Percentiles rank a stretch among this genome's conserved stretches.
Evolutionary conservation across 1,140 invertebrate species (phyloP).

Genomic region (Bombus vancouverensis): DNA sequence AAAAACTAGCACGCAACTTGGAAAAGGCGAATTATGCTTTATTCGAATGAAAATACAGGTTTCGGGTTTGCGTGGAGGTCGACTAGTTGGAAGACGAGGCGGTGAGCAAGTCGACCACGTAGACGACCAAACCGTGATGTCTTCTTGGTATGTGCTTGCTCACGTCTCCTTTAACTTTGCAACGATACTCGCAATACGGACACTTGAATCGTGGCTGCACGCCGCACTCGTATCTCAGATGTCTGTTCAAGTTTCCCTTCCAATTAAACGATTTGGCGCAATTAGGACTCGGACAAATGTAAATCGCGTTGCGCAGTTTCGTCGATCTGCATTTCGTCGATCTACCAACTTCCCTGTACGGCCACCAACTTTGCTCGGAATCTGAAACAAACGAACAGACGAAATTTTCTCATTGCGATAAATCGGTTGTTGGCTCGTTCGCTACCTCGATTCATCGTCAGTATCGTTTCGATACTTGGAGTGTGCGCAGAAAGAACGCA

Average conservation of each 20-base stretch:
- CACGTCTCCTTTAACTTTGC: slow-evolving; percentile 67
- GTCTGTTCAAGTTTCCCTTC: slow-evolving; percentile 78
- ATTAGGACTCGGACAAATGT: slow-evolving; percentile 63
- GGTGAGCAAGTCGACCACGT: slow-evolving; percentile 54
- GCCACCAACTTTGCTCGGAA: neutral
- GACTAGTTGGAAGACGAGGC: neutral
- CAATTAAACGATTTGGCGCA: slow-evolving; percentile 81
- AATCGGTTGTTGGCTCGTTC: neutral
- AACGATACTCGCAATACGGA: slow-evolving; percentile 75
- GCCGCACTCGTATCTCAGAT: slow-evolving; percentile 81
- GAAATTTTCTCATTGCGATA: slow-evolving; percentile 22
- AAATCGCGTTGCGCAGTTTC: neutral
- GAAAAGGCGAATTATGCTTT: neutral
- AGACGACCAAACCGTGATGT: slow-evolving; percentile 52
- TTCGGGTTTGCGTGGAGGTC: too few relatives aligned
- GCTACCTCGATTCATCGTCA: neutral
- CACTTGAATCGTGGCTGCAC: slow-evolving; percentile 79
- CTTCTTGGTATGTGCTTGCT: slow-evolving; percentile 62
- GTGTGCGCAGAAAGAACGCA: neutral
- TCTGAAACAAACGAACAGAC: slow-evolving; percentile 52
- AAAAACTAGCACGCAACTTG: neutral
- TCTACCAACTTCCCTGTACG: neutral
- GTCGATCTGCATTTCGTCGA: neutral
- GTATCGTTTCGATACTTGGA: neutral
- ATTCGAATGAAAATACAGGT: slow-evolving; percentile 3